Evolutionary conservation across 2,797 vertebrate genomes (phyloP), one percentile per base, ranked within the genome.

Genomic region (Anisognathus igniventris): DNA sequence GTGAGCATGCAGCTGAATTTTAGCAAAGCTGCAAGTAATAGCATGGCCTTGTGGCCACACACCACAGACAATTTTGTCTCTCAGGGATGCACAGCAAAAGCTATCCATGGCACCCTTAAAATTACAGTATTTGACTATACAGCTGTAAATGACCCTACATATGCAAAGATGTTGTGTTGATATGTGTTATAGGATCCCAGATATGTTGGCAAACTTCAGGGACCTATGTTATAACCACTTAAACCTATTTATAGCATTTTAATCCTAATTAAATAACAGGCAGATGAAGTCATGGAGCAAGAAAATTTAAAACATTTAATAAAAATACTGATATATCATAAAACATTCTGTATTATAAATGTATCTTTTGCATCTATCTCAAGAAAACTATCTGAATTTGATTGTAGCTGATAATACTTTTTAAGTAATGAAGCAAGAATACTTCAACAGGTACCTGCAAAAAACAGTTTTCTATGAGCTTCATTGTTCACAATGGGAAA

Each of bases 31-130:
- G 3, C 18, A 5, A 35, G 18, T 30, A 33, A 68, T 4, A 56
- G 2, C 4, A 28, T 5, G 21, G 17, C 30, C 24, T 42, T 62
- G 9, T 66, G 19, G 7, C 14, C 22, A 31, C 0, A 1, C 16
- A 4, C 0, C 1, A 14, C 27, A 14, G 60, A 18, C 62, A 61
- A 51, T 17, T 25, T 5, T 37, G 15, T 20, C n/a, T 27, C 5
- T 12, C n/a, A 68, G 27, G 14, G 4, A 27, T 10, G 10, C 18
- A 45, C 8, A 81, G 33, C 7, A 66, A 73, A 78, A 85, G 5
- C 5, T 62, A 2, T 30, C 24, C 54, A 19, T n/a, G 12, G 3
- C 8, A 40, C 13, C 2, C 44, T 70, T 58, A 70, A 77, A 85
- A 47, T 2, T 8, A 40, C 12, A 21, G 4, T 57, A 57, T 53